A percentile compares a stretch with the other conserved stretches of the same genome.
Evolutionary conservation across 2,113 vertebrate species (phyloP).

Genomic region (Paracyprichromis sp.): DNA sequence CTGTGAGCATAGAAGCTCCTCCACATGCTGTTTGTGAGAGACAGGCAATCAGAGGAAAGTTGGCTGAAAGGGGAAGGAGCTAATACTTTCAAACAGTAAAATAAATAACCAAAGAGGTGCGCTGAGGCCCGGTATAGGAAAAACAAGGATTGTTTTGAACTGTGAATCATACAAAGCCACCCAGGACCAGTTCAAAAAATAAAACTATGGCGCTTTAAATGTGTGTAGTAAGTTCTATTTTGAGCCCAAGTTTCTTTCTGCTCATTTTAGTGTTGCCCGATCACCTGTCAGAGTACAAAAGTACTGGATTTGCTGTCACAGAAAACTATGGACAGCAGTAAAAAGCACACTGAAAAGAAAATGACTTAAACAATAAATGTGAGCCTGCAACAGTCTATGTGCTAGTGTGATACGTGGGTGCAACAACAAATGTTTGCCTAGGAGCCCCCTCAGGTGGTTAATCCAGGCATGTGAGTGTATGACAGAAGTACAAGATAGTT

Average conservation of each 20-base stretch:
- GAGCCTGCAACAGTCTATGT: background rate
- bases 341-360: background rate
- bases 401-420: background rate
- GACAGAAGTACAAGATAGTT: background rate
- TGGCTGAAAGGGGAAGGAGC: background rate
- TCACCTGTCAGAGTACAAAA: background rate
- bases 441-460: background rate
- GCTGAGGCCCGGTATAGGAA: background rate
- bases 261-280: background rate
- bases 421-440: background rate
- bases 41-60: background rate
- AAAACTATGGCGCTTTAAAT: background rate
- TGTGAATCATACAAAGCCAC: background rate
- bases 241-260: background rate
- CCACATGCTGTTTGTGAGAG: background rate
- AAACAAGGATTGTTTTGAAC: background rate
- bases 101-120: background rate
- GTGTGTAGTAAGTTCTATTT: background rate
- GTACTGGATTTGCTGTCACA: background rate
- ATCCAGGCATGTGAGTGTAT: background rate
- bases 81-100: background rate
- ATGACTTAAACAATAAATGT: background rate
- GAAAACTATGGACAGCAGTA: background rate
- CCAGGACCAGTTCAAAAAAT: background rate
- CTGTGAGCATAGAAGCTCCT: background rate